A percentile compares a stretch with the other conserved stretches of the same genome.
These are phyloP conservation scores for Eristalinus sepulchralis DNA, from an alignment of 2,888 invertebrate genomes.

Conservation along the genomic window DNA sequence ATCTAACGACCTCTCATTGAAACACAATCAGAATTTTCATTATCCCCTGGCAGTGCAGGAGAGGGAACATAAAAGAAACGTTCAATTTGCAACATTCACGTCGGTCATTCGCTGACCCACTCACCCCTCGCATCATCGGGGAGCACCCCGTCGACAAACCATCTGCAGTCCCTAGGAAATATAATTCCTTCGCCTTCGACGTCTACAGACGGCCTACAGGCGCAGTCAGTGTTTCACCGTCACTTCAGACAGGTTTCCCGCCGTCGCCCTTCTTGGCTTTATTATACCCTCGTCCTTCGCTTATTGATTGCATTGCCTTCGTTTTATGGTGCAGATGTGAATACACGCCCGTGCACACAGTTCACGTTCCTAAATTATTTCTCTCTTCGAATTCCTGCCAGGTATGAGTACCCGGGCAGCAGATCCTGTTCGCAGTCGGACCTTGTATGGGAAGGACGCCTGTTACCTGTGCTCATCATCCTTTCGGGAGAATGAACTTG, in stretches of 20 bases:
- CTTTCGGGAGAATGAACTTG: constrained; percentile 60
- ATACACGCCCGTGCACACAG: not conserved
- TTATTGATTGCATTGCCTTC: constrained; percentile 54
- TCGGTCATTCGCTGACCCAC: constrained; percentile 16
- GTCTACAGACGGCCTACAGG: not conserved
- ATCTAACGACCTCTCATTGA: constrained; percentile 17
- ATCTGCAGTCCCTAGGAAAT: constrained; percentile 26
- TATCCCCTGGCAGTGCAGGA: constrained; percentile 11
- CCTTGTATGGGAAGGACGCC: constrained; percentile 3
- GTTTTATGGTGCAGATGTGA: constrained; percentile 35
- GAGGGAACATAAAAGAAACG: constrained; percentile 16
- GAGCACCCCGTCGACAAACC: not conserved
- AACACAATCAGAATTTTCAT: constrained; percentile 56
- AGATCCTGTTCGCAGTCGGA: not conserved
- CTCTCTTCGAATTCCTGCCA: not conserved
- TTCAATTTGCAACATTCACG: constrained; percentile 30
- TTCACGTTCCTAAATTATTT: constrained; percentile 28
- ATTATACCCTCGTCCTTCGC: constrained; percentile 25
- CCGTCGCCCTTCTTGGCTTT: not conserved
- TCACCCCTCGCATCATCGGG: not conserved
- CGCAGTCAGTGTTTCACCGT: not conserved
- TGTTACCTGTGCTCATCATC: constrained; percentile 34
- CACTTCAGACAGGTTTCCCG: constrained; percentile 31
- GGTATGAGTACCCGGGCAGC: not conserved
- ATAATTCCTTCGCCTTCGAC: constrained; percentile 43